Percentiles rank a stretch among this genome's conserved stretches.
These are phyloP conservation scores for Cephus cinctus DNA, from an alignment of 1,140 invertebrate species.

Conservation along the genomic window DNA sequence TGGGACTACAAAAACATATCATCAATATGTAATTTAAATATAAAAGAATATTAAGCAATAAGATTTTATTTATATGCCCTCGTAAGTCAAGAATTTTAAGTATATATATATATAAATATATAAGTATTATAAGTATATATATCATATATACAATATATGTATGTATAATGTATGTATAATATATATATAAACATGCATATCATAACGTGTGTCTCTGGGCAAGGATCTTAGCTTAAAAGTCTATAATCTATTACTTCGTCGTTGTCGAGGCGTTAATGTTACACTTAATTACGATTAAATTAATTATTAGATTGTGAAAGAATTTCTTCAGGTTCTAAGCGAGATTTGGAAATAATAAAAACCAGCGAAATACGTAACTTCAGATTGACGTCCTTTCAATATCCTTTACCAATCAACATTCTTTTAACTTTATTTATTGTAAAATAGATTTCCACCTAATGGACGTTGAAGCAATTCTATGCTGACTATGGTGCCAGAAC, in stretches of 20 bases:
- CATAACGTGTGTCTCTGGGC: constrained; percentile 52
- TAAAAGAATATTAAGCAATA: constrained; percentile 50
- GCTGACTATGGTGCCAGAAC: too few species aligned
- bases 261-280: constrained; percentile 53
- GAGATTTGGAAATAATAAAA: constrained; percentile 54
- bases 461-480: too few species aligned
- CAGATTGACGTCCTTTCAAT: too few species aligned
- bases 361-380: not conserved
- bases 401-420: too few species aligned
- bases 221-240: constrained; percentile 53
- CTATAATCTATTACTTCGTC: constrained; percentile 49
- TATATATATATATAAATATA: constrained; percentile 11
- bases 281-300: constrained; percentile 51
- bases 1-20: constrained; percentile 60
- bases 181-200: constrained; percentile 49
- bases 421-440: too few species aligned
- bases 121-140: constrained; percentile 12
- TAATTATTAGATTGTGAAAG: constrained; percentile 51
- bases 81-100: constrained; percentile 22
- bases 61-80: constrained; percentile 55
- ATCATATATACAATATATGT: constrained; percentile 9
- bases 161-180: constrained; percentile 16
- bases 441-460: too few species aligned
- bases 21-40: constrained; percentile 48
- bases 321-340: constrained; percentile 54